A percentile compares a stretch with the other conserved stretches of the same genome.
These are phyloP conservation scores for Thymelicus sylvestris DNA, from an alignment of 2,888 invertebrate species.

Conservation along the genomic window DNA sequence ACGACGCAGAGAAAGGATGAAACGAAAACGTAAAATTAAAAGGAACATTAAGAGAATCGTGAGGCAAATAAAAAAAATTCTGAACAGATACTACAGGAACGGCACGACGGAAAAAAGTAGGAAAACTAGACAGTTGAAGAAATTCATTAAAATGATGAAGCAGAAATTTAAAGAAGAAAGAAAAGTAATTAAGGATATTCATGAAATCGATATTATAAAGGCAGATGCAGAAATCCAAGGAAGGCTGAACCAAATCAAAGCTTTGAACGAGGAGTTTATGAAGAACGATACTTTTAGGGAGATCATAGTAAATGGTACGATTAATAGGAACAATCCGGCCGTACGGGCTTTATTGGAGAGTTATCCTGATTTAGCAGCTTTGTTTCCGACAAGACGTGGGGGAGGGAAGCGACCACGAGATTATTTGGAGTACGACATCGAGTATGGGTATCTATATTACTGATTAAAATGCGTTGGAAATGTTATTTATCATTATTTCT, in stretches of 20 bases:
- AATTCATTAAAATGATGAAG: conserved; percentile 65
- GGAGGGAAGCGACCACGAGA: conserved; percentile 41
- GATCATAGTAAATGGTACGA: conserved; percentile 61
- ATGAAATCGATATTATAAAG: conserved; percentile 58
- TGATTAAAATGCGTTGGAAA: conserved; percentile 43
- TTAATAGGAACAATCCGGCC: conserved; percentile 47
- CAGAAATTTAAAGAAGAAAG: conserved; percentile 65
- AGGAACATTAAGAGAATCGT: conserved; percentile 61
- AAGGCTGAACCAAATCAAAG: conserved; percentile 55
- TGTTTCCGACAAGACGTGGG: conserved; percentile 48
- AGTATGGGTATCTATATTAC: conserved; percentile 68
- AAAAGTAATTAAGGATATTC: conserved; percentile 60
- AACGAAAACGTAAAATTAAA: conserved; percentile 63
- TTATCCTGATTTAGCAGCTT: conserved; percentile 60
- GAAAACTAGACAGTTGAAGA: conserved; percentile 69
- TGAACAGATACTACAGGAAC: conserved; percentile 62
- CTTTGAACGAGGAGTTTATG: conserved; percentile 59
- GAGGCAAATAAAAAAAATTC: conserved; percentile 60
- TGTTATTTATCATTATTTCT: no score
- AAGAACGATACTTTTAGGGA: conserved; percentile 64
- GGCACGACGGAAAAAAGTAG: conserved; percentile 59
- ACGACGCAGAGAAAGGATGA: conserved; percentile 51
- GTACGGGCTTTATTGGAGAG: conserved; percentile 57
- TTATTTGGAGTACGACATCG: conserved; percentile 65
- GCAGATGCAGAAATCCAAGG: conserved; percentile 56